Base-by-base conservation (phyloP, 35 echinoderm and acorn worm species). In the Apostichopus californicus region DNA sequence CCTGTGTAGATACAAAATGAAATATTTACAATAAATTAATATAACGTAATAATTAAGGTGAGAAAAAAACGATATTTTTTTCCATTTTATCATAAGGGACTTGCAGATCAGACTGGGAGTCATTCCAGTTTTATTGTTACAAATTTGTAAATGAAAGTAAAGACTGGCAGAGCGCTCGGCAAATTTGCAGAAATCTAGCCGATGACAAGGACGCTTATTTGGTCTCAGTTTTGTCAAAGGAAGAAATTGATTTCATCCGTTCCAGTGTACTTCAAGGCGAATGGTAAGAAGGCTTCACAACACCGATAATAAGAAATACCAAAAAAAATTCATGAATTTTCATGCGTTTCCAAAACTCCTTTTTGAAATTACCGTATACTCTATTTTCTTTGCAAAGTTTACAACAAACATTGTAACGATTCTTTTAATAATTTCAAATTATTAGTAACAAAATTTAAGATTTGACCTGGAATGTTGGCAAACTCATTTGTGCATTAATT, bases 61-160 rank as follows among this genome's bases (percentile, higher is more conserved):
- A 17, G 8, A 68, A 13, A 10, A 17, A 68, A 17, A 8, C 11
- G 17, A 68, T 10, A 13, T 68, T 68, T 17, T 73, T 73, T 73
- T 73, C 6, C 15, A n/a, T 73, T 73, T 54, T 83, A 9, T 85
- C 54, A 22, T 54, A 54, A 85, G 81, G n/a, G 14, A 21, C 12
- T 54, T 85, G 57, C 58, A 59, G 52, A 56, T 54, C 57, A 5
- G 81, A 55, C 21, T 85, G 81, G 81, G 17, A 14, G 5, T 58
- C 58, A 7, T 85, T 55, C 15, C 55, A 85, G 18, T 85, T 85
- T 59, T 58, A 59, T 15, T 85, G 81, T 15, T 85, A 85, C 81
- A 56, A 22, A 5, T 18, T 85, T 17, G 23, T 85, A 4, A n/a
- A 85, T 15, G 81, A 58, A 85, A 7, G 18, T 17, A 58, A 14